Base-by-base conservation (phyloP, 2,113 vertebrate genomes). In the Anguilla japonica region DNA sequence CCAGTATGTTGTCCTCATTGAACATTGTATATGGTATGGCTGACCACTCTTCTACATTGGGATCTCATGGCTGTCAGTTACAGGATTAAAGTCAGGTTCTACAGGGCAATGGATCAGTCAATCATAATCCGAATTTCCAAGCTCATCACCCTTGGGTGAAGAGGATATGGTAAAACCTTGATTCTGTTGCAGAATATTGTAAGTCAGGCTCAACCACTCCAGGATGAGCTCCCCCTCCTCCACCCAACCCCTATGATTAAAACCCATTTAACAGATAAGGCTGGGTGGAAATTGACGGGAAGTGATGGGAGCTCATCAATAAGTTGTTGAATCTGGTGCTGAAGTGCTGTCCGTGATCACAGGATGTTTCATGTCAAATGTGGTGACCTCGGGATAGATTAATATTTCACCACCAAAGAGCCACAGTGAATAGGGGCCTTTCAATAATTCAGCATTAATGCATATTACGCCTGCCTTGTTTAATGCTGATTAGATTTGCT, bases 401-500 rank as follows among this genome's bases (percentile, higher is more conserved):
- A 53, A 43, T 85, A 85, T 39, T 46, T 81, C 80, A 43, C 80
- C 80, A 3, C 5, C 22, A 43, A 79, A 29, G 43, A 43, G 43
- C 67, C 26, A 75, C 26, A 2, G 41, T 40, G 43, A 18, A 53
- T 79, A 16, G 26, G 26, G 15, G 57, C n/a, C 43, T 83, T 53
- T 46, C 26, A 16, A 34, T 79, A 75, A 26, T 71, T 79, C 29
- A 75, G 41, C 84, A 85, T 85, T 79, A 75, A n/a, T 41, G 14
- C 1, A 15, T 40, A 13, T 50, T 79, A 79, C 79, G 43, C 67
- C n/a, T 50, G 8, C n/a, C 43, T 79, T 46, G 41, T 85, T 79
- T 79, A 56, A 79, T 75, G 84, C 43, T 22, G 29, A 40, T 84
- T 84, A 84, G 43, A 84, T n/a, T 43, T 43, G 34, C 67, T n/a